Conservation (phyloP, 2,113 vertebrate genomes). For the Bombycilla garrulus region DNA sequence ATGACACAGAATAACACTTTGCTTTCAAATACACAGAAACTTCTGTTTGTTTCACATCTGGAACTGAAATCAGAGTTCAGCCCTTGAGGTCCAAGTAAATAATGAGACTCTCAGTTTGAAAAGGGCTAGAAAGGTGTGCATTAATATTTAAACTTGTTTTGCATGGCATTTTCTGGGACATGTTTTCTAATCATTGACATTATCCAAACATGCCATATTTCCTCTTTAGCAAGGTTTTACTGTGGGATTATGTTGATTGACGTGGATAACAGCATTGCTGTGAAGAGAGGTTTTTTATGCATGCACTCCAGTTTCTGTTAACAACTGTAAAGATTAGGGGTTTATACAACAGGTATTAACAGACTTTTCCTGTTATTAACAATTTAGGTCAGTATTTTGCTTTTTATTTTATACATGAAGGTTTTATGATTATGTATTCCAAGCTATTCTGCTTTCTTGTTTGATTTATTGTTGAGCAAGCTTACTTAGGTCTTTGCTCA, state of each 20-base stretch:
- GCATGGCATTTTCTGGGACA: neutral
- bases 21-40: neutral
- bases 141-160: conserved; percentile 50
- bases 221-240: conserved; percentile 41
- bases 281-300: neutral
- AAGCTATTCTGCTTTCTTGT: neutral
- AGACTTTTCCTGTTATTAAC: conserved; percentile 44
- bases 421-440: neutral
- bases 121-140: neutral
- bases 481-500: neutral
- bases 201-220: conserved; percentile 35
- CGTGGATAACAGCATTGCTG: neutral
- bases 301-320: conserved; percentile 15
- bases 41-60: neutral
- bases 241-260: conserved; percentile 35
- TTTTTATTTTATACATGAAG: neutral
- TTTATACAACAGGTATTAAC: conserved; percentile 34
- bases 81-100: neutral
- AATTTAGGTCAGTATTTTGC: conserved; percentile 14
- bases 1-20: neutral
- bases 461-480: neutral
- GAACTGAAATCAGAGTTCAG: neutral
- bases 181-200: conserved; percentile 46
- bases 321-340: conserved; percentile 46
- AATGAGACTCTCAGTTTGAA: neutral